Base-by-base conservation (phyloP, 2,113 vertebrate species). In the Pao palembangensis region DNA sequence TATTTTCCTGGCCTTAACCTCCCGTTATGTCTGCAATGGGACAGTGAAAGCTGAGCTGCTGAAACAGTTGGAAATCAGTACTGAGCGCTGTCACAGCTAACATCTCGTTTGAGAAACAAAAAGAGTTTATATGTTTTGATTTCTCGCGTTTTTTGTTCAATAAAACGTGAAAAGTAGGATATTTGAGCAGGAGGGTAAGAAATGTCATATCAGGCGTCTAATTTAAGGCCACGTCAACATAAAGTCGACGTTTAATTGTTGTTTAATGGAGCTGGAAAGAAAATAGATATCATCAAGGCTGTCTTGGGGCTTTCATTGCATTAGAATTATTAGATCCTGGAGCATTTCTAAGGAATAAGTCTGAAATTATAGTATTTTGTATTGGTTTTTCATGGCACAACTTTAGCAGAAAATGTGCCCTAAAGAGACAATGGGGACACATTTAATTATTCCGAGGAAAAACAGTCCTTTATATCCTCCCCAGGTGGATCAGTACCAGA, bases 1-100 rank as follows among this genome's bases (percentile, higher is more conserved):
- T 85, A 75, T 83, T 88, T 85, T 86, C 84, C 86, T 88, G 84
- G 82, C 75, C 28, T 34, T 76, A 49, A 67, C 51, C 53, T 67
- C 51, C 58, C 69, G 69, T 53, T 78, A 66, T 74, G 72, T 83
- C 77, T 70, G 76, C 76, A 82, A 81, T 69, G 56, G 68, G 67
- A 43, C 76, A 76, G 71, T 77, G 80, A 86, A 86, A 80, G 76
- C 25, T 13, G 61, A 81, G 68, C 67, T 69, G 69, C 74, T 70
- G 67, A 85, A 86, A 69, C 58, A 51, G 64, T 69, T 83, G 76
- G 80, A 80, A 75, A 69, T 58, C 51, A 76, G 67, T 48, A 53
- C 64, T 77, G 55, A 79, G 64, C 11, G 51, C 69, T 69, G 64
- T 73, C 67, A 80, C 56, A 67, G 70, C 75, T 73, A 78, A 62